Evolutionary conservation across 1,140 invertebrate genomes (phyloP), one percentile per base, ranked within the genome.

Genomic region (Pseudomyrmex gracilis): DNA sequence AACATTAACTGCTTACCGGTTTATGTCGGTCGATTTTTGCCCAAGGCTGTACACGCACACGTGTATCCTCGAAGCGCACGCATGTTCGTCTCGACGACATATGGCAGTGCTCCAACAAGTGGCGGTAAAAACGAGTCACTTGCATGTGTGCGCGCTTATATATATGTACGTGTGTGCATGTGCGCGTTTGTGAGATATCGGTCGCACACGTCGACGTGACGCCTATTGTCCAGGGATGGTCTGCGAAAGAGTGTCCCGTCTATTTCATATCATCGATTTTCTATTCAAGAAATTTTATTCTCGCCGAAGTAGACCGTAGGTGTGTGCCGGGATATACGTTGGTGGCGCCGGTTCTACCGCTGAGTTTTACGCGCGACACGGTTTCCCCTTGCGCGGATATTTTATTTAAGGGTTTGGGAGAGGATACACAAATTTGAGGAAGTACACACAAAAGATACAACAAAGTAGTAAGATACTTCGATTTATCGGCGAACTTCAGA

Each of bases 41-140:
- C 47, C 64, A 20, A 9, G 66, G 66, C 85, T 86, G 85, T 73
- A 87, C 85, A 70, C 60, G 66, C 57, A 76, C 66, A 86, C 71
- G 70, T 47, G 71, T 51, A 80, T 76, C 57, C 24, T 24, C 49
- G 68, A 63, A 20, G 47, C 71, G 68, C 57, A 82, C 61, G 82
- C 60, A 74, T 78, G 64, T 78, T 70, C 76, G 51, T 53, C 66
- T 58, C 53, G 45, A 66, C 85, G 85, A 87, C 90, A 90, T 89
- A 92, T 91, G 90, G 90, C 90, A 89, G 77, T 91, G 85, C 91
- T 93, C 91, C 92, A 93, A 93, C 93, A 94, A 93, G 93, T 93
- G 92, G 91, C 82, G 78, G 86, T 85, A 78, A 85, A 89, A 85
- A 73, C 85, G 85, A 80, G 15, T 78, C 47, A 78, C 60, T 61